Evolutionary conservation across 2,797 vertebrate species (phyloP).

Genomic region (Enteromius anoplus): DNA sequence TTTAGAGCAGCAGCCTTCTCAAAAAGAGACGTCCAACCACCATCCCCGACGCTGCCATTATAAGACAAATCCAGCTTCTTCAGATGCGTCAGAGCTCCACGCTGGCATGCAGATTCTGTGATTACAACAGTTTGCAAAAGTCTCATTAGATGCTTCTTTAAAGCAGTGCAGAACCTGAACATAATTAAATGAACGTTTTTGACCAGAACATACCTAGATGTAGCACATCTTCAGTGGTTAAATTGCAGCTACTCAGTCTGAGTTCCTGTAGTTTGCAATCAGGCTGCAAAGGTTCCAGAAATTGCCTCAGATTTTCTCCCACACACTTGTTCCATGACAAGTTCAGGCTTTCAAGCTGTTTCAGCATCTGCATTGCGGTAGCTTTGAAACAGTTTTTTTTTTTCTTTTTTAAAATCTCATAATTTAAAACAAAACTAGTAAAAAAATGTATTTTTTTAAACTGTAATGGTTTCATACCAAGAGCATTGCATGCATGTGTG

Average conservation of each 20-base stretch:
- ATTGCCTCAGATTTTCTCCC: slow-evolving; percentile 80
- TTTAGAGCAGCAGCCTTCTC: slow-evolving; percentile 69
- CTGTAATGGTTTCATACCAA: slow-evolving; percentile 74
- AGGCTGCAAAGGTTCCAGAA: slow-evolving; percentile 79
- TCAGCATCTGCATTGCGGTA: slow-evolving; percentile 74
- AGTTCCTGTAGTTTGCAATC: slow-evolving; percentile 77
- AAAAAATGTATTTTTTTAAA: neutral
- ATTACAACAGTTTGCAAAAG: slow-evolving; percentile 22
- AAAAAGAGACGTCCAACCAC: slow-evolving; percentile 80
- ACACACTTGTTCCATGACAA: slow-evolving; percentile 93
- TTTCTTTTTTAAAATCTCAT: neutral
- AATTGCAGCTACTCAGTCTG: slow-evolving; percentile 88
- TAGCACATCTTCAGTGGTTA: slow-evolving; percentile 80
- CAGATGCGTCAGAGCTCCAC: slow-evolving; percentile 75
- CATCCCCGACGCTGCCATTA: slow-evolving; percentile 74
- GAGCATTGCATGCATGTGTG: slow-evolving; percentile 73
- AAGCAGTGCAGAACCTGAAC: neutral
- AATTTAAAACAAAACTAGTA: neutral
- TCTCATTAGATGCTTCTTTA: neutral
- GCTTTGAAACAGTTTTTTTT: slow-evolving; percentile 69
- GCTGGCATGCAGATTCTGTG: slow-evolving; percentile 66
- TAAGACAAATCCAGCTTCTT: slow-evolving; percentile 84
- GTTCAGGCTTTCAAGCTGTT: slow-evolving; percentile 79
- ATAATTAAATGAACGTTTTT: neutral
- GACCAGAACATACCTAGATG: slow-evolving; percentile 77